Evolutionary conservation across 2,113 vertebrate species (phyloP).

Genomic region (Sinocyclocheilus grahami): DNA sequence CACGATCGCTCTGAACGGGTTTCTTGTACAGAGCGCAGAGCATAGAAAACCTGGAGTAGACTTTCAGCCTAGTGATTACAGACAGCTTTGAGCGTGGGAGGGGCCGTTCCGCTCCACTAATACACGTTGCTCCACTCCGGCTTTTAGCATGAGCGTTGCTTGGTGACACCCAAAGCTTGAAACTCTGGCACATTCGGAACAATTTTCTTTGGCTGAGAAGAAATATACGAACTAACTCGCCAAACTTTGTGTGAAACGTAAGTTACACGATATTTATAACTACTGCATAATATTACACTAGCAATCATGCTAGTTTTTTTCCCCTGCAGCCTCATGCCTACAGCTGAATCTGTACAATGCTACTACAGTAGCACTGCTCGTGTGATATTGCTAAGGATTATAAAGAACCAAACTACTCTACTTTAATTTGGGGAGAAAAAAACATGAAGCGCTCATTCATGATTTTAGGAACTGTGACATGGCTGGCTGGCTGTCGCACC

Average conservation of each 20-base stretch:
- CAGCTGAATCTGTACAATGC: neutral
- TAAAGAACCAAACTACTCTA: neutral
- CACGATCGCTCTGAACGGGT: neutral
- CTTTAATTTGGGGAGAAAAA: neutral
- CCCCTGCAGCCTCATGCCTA: neutral
- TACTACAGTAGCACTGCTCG: neutral
- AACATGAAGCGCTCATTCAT: neutral
- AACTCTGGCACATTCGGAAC: neutral
- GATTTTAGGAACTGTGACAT: neutral
- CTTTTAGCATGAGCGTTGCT: neutral
- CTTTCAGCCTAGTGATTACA: too few relatives aligned
- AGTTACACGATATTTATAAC: neutral
- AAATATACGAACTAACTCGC: neutral
- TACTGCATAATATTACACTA: neutral
- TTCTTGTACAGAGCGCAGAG: neutral
- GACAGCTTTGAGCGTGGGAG: neutral
- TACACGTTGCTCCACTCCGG: neutral
- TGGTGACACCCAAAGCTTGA: neutral
- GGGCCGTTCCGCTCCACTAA: neutral
- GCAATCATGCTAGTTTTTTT: neutral
- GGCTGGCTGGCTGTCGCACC: neutral
- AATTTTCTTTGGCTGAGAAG: neutral
- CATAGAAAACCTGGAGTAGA: neutral
- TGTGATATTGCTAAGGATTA: neutral
- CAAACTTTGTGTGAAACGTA: neutral